Percentiles rank a stretch among this genome's conserved stretches.
These are phyloP conservation scores for Drosophila serrata DNA, from an alignment of 1,140 invertebrate species.

Conservation along the genomic window DNA sequence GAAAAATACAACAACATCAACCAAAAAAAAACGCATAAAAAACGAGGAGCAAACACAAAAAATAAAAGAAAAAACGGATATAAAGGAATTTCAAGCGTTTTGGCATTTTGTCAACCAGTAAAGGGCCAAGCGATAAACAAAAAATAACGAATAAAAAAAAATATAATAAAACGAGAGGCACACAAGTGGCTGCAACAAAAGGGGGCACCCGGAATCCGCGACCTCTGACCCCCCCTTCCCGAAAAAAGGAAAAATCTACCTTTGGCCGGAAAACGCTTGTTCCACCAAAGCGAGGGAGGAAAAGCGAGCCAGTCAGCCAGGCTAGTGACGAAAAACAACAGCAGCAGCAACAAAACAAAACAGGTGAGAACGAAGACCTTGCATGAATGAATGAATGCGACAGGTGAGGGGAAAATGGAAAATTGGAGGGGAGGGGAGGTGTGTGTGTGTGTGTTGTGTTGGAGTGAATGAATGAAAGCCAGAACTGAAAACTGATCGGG, in stretches of 20 bases:
- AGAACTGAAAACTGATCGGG: conserved; percentile 4
- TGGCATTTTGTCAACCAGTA: conserved; percentile 76
- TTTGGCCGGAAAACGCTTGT: conserved; percentile 78
- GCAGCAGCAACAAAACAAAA: conserved; percentile 57
- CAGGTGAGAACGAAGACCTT: conserved; percentile 71
- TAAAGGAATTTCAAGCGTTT: conserved; percentile 67
- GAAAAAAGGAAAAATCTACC: conserved; percentile 44
- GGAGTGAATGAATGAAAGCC: conserved; percentile 6
- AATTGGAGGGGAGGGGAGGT: conserved; percentile 16
- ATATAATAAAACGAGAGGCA: conserved; percentile 40
- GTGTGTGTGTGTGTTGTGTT: background rate
- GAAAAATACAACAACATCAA: conserved; percentile 14
- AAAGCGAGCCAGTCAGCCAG: conserved; percentile 32
- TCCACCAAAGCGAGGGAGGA: conserved; percentile 58
- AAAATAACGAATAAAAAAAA: conserved; percentile 6
- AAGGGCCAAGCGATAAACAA: conserved; percentile 71
- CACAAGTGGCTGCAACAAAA: conserved; percentile 76
- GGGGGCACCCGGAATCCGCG: conserved; percentile 25
- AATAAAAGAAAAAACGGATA: conserved; percentile 33
- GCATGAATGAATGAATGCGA: conserved; percentile 67
- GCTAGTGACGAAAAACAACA: conserved; percentile 52
- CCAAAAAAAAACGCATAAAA: conserved; percentile 10
- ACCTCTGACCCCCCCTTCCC: conserved; percentile 54
- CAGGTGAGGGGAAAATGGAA: conserved; percentile 22
- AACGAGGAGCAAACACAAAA: background rate